These are phyloP conservation scores for Alfaro cultratus DNA, from an alignment of 2,797 vertebrate genomes.

Conservation along the genomic window DNA sequence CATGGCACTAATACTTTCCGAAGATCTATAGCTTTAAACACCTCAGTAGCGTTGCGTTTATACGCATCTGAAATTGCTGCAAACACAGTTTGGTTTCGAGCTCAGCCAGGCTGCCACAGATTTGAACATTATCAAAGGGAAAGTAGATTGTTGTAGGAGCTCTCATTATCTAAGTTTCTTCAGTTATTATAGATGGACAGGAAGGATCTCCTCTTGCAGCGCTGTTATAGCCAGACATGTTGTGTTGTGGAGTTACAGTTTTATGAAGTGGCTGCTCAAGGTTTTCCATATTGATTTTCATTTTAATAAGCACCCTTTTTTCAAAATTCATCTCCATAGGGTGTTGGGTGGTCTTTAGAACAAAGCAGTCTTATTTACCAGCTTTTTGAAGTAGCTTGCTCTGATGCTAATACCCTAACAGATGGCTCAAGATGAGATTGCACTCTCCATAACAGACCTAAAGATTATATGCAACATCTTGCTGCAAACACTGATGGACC, in stretches of 20 bases:
- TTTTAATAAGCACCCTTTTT: neutral
- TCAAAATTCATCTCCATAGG: neutral
- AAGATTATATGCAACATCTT: neutral
- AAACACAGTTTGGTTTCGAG: neutral
- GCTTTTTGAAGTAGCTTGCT: neutral
- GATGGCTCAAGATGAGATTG: neutral
- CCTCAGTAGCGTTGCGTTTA: neutral
- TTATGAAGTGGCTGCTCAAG: neutral
- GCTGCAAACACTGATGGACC: neutral
- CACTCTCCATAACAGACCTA: neutral
- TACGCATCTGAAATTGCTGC: neutral
- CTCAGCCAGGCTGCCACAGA: neutral
- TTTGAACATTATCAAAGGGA: neutral
- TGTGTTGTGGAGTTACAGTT: neutral
- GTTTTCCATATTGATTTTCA: neutral
- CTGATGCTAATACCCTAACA: neutral
- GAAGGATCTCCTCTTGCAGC: neutral
- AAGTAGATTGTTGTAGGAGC: neutral
- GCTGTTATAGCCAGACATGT: neutral
- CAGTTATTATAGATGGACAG: neutral
- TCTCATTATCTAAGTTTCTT: neutral
- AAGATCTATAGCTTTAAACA: neutral
- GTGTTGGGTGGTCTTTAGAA: neutral
- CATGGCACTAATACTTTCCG: neutral
- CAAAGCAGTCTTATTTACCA: neutral